Conservation (phyloP, 2,113 vertebrate genomes). For the Macroglossus sobrinus region DNA sequence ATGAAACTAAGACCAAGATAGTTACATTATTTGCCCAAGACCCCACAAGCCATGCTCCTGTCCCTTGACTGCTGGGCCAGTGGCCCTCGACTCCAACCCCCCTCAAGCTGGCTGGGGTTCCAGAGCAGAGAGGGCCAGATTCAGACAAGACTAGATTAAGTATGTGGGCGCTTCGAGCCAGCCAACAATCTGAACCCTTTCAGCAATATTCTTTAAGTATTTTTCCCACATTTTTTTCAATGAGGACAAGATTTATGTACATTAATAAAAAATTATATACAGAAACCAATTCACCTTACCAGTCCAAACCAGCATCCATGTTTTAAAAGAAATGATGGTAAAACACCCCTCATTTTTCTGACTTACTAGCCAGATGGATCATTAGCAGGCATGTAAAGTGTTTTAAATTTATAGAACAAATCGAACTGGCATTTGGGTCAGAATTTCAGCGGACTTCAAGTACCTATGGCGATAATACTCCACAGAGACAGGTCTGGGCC, state of each 20-base stretch:
- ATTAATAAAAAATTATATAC: not conserved
- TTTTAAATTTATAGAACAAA: not conserved
- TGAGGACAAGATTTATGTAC: not conserved
- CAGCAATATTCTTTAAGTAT: not conserved
- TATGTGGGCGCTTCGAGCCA: no score
- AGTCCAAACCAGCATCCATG: not conserved
- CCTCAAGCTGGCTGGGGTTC: not conserved
- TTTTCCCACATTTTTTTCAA: not conserved
- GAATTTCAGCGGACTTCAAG: not conserved
- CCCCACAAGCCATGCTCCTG: not conserved
- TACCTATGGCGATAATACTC: not conserved
- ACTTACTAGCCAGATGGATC: not conserved
- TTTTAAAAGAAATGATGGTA: not conserved
- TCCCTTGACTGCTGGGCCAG: no score
- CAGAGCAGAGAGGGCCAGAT: not conserved
- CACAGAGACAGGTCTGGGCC: not conserved
- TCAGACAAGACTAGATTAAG: no score
- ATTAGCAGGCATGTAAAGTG: not conserved
- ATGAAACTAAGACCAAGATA: not conserved
- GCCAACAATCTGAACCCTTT: not conserved
- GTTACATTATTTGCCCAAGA: not conserved
- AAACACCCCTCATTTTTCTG: not conserved
- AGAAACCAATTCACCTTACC: not conserved
- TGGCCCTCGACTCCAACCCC: fast-evolving
- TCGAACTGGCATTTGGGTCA: not conserved